Conservation (phyloP, 2,888 invertebrate species). For the Oligia fasciuncula region DNA sequence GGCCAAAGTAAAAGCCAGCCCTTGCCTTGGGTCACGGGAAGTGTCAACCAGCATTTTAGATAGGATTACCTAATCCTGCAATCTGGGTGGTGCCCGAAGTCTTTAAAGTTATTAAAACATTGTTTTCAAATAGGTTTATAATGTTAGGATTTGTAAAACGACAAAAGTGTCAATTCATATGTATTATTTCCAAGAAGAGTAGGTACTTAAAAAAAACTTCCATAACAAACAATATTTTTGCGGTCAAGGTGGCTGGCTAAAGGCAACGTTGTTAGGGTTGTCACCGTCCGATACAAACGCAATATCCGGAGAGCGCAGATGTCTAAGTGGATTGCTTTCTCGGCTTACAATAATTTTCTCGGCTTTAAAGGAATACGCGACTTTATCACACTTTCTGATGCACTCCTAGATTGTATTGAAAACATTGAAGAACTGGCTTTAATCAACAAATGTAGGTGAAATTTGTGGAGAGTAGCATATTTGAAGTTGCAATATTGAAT, state of each 20-base stretch:
- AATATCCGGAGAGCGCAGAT: conserved; percentile 58
- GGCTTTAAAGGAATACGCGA: conserved; percentile 45
- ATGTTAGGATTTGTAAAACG: not conserved
- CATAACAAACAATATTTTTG: conserved; percentile 24
- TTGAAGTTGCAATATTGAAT: not conserved
- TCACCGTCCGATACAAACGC: conserved; percentile 56
- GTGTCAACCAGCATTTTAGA: no score
- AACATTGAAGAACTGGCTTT: conserved; percentile 23
- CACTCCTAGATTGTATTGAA: conserved; percentile 58
- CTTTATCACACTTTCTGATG: conserved; percentile 40
- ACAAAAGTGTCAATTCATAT: not conserved
- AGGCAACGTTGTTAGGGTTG: conserved; percentile 45
- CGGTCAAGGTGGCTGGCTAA: conserved; percentile 11
- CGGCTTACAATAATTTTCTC: conserved; percentile 48
- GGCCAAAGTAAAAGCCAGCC: no score
- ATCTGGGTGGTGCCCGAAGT: no score
- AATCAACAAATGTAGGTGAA: conserved; percentile 57
- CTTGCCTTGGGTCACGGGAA: no score
- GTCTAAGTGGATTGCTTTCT: conserved; percentile 65
- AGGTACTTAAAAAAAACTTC: not conserved
- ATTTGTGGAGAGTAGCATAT: not conserved
- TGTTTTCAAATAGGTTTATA: not conserved
- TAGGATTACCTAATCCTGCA: no score
- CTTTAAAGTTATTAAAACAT: not conserved
- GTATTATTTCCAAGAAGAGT: not conserved